Conservation (phyloP, 2,113 vertebrate species). For the Oreocharis arfaki region DNA sequence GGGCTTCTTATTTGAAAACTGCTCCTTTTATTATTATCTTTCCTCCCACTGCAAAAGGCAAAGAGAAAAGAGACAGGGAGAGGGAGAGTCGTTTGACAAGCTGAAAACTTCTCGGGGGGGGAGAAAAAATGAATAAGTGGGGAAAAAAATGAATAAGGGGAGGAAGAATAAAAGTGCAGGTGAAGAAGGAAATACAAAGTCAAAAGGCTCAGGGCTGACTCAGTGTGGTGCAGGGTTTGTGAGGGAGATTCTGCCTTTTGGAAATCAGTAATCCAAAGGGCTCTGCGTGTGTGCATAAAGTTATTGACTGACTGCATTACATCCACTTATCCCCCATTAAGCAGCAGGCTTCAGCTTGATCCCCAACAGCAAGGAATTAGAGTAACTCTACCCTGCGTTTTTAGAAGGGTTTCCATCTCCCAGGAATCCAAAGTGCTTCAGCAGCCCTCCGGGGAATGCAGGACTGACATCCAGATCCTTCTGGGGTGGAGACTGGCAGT, state of each 20-base stretch:
- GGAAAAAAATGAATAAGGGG: not conserved
- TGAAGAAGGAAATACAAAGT: constrained; percentile 24
- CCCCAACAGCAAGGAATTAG: constrained; percentile 48
- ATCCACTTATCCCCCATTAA: constrained; percentile 58
- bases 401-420: constrained; percentile 45
- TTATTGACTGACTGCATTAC: constrained; percentile 48
- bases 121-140: not conserved
- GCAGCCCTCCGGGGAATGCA: constrained; percentile 23
- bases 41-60: constrained; percentile 45
- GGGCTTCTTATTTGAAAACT: constrained; percentile 49
- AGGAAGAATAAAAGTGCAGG: not conserved
- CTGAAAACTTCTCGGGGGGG: constrained; percentile 6
- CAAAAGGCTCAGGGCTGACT: constrained; percentile 45
- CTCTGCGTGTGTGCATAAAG: not conserved
- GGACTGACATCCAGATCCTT: constrained; percentile 11
- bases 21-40: constrained; percentile 11
- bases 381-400: constrained; percentile 31
- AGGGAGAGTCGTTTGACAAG: constrained; percentile 24
- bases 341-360: constrained; percentile 49
- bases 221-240: constrained; percentile 2
- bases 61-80: constrained; percentile 15
- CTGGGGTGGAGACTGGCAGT: not conserved
- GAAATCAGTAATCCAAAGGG: constrained; percentile 34
- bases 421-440: constrained; percentile 27
- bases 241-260: constrained; percentile 1